Evolutionary conservation across 2,113 vertebrate genomes (phyloP).

Genomic region (Parus major): DNA sequence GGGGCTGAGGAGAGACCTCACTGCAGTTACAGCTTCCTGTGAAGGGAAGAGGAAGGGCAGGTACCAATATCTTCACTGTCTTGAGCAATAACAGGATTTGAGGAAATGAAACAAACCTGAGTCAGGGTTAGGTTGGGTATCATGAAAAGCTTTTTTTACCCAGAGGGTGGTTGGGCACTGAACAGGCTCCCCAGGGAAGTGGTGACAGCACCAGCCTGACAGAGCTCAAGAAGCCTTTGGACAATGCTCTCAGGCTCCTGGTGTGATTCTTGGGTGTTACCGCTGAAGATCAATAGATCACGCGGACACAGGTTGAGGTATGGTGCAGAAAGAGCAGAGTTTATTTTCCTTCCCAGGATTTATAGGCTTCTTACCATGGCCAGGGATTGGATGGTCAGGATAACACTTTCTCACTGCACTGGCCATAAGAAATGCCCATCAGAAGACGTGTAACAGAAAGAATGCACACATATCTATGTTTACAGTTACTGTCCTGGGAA

Average conservation of each 20-base stretch:
- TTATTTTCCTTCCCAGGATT: no score
- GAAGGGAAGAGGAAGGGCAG: background rate
- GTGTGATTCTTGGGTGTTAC: background rate
- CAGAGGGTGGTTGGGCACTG: rapidly evolving
- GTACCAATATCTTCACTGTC: background rate
- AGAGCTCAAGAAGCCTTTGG: background rate
- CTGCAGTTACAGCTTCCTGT: background rate
- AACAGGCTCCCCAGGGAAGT: background rate
- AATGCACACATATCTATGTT: no score
- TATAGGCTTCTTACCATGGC: no score
- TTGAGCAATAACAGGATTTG: background rate
- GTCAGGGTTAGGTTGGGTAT: background rate
- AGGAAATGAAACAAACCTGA: background rate
- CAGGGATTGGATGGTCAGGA: no score
- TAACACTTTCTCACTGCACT: no score
- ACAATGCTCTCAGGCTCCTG: background rate
- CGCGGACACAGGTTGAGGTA: no score
- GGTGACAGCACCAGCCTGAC: background rate
- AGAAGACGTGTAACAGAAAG: no score
- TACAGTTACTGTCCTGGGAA: no score
- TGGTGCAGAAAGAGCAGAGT: no score
- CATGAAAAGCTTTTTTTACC: background rate
- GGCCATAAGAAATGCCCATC: no score
- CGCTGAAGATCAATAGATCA: no score
- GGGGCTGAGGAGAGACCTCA: background rate